These are phyloP conservation scores for Cecidostiba fungosa DNA, from an alignment of 2,888 invertebrate species.

Conservation along the genomic window DNA sequence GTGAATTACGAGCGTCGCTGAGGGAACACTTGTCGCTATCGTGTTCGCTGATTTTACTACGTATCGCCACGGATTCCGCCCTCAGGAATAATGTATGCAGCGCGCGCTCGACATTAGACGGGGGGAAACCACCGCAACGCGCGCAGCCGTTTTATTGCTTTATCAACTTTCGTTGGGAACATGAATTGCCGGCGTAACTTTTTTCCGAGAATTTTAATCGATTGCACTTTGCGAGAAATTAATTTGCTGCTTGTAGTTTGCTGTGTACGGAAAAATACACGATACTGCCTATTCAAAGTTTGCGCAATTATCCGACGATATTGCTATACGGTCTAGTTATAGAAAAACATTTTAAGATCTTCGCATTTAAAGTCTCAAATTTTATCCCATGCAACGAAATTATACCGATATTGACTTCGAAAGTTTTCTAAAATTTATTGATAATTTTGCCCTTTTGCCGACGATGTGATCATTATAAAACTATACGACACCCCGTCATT, in stretches of 20 bases:
- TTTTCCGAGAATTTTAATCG: neutral
- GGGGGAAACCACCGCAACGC: neutral
- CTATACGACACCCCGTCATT: neutral
- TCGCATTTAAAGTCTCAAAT: neutral
- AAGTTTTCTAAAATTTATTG: neutral
- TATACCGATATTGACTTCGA: too few species aligned
- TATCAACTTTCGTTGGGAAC: slow-evolving; percentile 37
- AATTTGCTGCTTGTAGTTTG: neutral
- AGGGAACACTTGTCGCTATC: slow-evolving; percentile 60
- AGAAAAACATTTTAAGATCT: neutral
- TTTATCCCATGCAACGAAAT: neutral
- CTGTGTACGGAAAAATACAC: neutral
- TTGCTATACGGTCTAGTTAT: neutral
- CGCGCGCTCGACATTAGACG: slow-evolving; percentile 22
- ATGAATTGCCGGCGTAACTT: neutral
- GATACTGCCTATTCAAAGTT: neutral
- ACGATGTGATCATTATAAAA: too few species aligned
- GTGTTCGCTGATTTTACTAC: slow-evolving; percentile 55
- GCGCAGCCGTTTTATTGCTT: slow-evolving; percentile 32
- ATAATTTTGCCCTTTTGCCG: too few species aligned
- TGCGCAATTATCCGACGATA: too few species aligned
- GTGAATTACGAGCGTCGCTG: slow-evolving; percentile 50
- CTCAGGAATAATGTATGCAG: slow-evolving; percentile 41
- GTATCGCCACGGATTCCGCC: slow-evolving; percentile 39
- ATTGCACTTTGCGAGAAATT: neutral